A percentile compares a stretch with the other conserved stretches of the same genome.
Conservation (phyloP, 30 jellyfish, hydroid and myxozoan genomes). For the Hydractinia symbiolongicarpus region DNA sequence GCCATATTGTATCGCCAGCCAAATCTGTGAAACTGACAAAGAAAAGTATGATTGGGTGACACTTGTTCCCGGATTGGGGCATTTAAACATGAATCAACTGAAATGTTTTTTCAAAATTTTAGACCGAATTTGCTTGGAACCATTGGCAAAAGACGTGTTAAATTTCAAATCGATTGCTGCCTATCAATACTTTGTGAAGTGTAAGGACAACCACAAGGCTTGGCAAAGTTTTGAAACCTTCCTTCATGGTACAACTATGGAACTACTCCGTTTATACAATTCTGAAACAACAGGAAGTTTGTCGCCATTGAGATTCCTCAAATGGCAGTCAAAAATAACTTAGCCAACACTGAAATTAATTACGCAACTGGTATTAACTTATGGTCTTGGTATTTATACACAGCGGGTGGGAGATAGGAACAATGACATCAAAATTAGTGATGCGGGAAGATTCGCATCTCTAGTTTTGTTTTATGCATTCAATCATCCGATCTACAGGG, state of each 20-base stretch:
- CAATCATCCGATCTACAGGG: not conserved
- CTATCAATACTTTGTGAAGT: not conserved
- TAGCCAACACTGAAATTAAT: not conserved
- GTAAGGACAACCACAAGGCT: not conserved
- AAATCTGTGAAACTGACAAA: not conserved
- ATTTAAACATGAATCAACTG: slow-evolving; percentile 1
- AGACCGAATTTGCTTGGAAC: not conserved
- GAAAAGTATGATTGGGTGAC: not conserved
- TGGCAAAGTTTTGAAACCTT: no score
- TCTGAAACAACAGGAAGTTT: no score
- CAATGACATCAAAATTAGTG: not conserved
- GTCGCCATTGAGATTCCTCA: no score
- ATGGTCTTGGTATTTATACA: not conserved
- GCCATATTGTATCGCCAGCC: not conserved
- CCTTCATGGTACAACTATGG: no score
- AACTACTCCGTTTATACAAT: no score
- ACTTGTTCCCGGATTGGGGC: no score
- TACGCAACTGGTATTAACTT: not conserved
- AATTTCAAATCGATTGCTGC: not conserved
- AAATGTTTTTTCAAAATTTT: not conserved
- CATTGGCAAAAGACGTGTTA: slow-evolving; percentile 3
- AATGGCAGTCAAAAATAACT: no score
- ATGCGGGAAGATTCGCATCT: not conserved
- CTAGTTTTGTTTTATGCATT: not conserved
- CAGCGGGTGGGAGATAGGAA: not conserved